Evolutionary conservation across 2,888 invertebrate genomes (phyloP), one percentile per base, ranked within the genome.

Genomic region (Listrodromus nycthemerus): DNA sequence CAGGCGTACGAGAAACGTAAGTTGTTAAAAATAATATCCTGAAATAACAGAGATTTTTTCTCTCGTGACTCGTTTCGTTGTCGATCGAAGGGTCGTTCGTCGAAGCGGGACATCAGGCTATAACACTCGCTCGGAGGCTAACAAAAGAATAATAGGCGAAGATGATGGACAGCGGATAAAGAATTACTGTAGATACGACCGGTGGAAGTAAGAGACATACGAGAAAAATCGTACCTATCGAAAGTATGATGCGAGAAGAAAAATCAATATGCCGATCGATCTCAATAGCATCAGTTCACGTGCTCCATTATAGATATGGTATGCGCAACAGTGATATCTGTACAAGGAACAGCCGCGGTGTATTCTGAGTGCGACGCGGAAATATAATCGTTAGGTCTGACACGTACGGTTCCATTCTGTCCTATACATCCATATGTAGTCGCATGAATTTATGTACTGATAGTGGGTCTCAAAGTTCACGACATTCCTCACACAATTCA

Each of bases 131-230:
- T 27, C 61, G 21, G 21, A 16, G n/a, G 50, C 69, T 21, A 78
- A 70, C 69, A 63, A 78, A 70, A 69, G 61, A 61, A 78, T 70
- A 30, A 37, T 55, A 24, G 37, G 61, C 16, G 61, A 37, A 69
- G 33, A 78, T 69, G 77, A 70, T 70, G 69, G 77, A 78, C 69
- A 48, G 50, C 63, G 48, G 52, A 77, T 61, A 78, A 61, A 48
- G 21, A 70, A 78, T 69, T 78, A 78, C 55, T 10, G 24, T 13
- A 13, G 21, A 24, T 78, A 48, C n/a, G 41, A 55, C 24, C 55
- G 45, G 13, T 19, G 33, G 19, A 78, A 70, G 70, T 78, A 70
- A 61, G 61, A 21, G 48, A 58, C 77, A 78, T 70, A 70, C 77
- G 77, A 78, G 33, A 58, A 78, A 63, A 77, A 78, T 58, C 19